These are phyloP conservation scores for Indicator indicator DNA, from an alignment of 2,113 vertebrate species.

Conservation along the genomic window DNA sequence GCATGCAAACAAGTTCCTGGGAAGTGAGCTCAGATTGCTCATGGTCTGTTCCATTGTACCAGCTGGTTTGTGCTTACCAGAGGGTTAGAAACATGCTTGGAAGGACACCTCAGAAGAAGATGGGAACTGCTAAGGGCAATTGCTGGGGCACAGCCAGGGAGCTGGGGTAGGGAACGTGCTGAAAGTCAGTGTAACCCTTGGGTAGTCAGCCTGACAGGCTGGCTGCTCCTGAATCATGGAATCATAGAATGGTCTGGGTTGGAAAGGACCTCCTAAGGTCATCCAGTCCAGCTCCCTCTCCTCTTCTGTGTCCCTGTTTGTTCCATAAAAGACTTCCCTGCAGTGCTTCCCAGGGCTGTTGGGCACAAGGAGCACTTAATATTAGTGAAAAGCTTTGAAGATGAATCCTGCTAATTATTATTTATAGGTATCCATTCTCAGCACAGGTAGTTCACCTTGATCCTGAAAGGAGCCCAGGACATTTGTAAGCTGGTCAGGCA, in stretches of 20 bases:
- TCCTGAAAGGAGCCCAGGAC: constrained; percentile 32
- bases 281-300: neutral
- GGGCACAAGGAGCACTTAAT: neutral
- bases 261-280: too few relatives aligned
- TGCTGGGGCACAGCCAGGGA: neutral
- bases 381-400: constrained; percentile 48
- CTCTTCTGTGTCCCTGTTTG: neutral
- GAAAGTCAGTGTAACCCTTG: neutral
- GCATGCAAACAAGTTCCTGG: neutral
- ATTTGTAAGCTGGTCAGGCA: constrained; percentile 10
- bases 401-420: constrained; percentile 45
- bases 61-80: neutral
- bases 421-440: constrained; percentile 6
- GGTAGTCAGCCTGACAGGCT: neutral
- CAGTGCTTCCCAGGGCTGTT: neutral
- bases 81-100: neutral
- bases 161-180: neutral
- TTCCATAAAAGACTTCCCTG: constrained; percentile 19
- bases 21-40: neutral
- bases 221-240: neutral
- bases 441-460: constrained; percentile 1
- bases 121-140: neutral
- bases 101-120: neutral
- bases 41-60: neutral
- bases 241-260: neutral